Evolutionary conservation across 2,888 invertebrate genomes (phyloP).

Genomic region (Tryphoninae sp.): DNA sequence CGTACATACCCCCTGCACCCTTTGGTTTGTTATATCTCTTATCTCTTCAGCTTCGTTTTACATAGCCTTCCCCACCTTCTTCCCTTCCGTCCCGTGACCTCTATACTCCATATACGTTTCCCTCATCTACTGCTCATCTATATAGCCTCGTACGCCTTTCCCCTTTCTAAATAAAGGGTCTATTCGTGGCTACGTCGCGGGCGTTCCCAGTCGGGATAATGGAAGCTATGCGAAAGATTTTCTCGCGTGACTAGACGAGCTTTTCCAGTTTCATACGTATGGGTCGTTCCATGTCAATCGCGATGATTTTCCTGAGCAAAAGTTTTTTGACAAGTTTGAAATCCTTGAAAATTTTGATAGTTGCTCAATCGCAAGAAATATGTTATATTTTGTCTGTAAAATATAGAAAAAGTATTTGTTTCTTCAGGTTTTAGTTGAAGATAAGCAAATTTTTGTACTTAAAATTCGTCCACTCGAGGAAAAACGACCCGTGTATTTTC

Average conservation of each 20-base stretch:
- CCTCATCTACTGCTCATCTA: conserved; percentile 16
- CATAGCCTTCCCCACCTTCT: background rate
- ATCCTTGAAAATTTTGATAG: background rate
- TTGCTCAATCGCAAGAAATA: background rate
- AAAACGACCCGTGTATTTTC: background rate
- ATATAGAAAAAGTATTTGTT: too few species aligned
- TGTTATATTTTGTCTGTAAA: background rate
- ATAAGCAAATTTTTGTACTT: background rate
- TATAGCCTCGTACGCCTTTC: background rate
- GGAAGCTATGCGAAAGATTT: conserved; percentile 47
- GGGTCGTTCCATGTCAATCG: background rate
- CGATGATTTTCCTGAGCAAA: background rate
- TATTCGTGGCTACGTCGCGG: background rate
- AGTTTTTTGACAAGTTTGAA: background rate
- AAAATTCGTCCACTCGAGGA: background rate
- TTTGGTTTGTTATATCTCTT: conserved; percentile 7
- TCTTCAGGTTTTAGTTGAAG: background rate
- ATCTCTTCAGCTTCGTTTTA: background rate
- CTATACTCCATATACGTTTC: conserved; percentile 39
- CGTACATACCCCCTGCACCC: background rate
- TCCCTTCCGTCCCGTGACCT: conserved; percentile 6
- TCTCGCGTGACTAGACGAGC: conserved; percentile 56
- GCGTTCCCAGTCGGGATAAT: conserved; percentile 33
- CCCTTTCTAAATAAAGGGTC: conserved; percentile 41
- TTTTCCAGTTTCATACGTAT: background rate